Base-by-base conservation (phyloP, 1,140 invertebrate species). In the Drosophila ohnishii region DNA sequence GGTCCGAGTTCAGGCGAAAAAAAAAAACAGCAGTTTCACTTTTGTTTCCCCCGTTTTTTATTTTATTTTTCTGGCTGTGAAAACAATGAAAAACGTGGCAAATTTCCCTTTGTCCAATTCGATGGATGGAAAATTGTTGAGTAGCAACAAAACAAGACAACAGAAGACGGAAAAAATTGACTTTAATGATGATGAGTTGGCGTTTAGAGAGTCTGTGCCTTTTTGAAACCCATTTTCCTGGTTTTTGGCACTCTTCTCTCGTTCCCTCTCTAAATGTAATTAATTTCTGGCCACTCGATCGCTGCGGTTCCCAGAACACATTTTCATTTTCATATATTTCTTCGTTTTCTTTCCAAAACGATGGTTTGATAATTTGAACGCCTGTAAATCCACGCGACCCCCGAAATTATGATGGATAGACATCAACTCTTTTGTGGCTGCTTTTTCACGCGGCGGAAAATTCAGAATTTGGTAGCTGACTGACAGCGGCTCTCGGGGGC, bases 31-130 rank as follows among this genome's bases (percentile, higher is more conserved):
- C 63, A 87, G 71, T 88, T 87, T 88, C 83, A 87, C 83, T 87
- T 87, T 86, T 85, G 51, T 55, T 55, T 10, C 19, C 48, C 50
- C 34, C 53, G 51, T 55, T 60, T 59, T 42, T 63, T 30, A 30
- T 40, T 51, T 51, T 55, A n/a, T 50, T 50, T 62, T 55, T 58
- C 19, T 25, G 51, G 45, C 51, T 63, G 76, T 74, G 70, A 80
- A 84, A 78, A 90, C 88, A 90, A 90, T 90, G 81, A 78, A 82
- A 90, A 90, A 90, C 81, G 86, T 90, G 87, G 86, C 88, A 90
- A 90, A 89, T 90, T 90, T 90, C 70, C 72, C 53, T 84, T 90
- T 90, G 87, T 90, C 81, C 74, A 63, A 85, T 67, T 88, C 85
- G 70, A 78, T 84, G 61, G 79, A 77, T 71, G 80, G 81, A 77